These are phyloP conservation scores for mouse (Mus musculus) DNA, from an alignment of 2,113 vertebrate species.

Conservation along the genomic window GRCm39 chr3:147558501-147559000, in stretches of 20 bases:
- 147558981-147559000: not conserved
- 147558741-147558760: not conserved
- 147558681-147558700: not conserved
- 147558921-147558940: not conserved
- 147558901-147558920: constrained; percentile 8
- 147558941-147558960: not conserved
- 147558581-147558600: not conserved
- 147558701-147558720: not conserved
- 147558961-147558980: not conserved
- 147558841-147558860: constrained; percentile 3
- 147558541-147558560: not conserved
- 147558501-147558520: not conserved
- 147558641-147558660: not conserved
- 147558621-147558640: not conserved
- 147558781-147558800: not conserved
- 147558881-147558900: not conserved
- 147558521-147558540: not conserved
- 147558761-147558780: not conserved
- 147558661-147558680: not conserved
- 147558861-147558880: not conserved
- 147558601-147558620: not conserved
- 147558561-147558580: not conserved
- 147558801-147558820: constrained; percentile 1
- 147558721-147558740: not conserved
- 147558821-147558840: not conserved